These are phyloP conservation scores for Cossypha heuglini DNA, from an alignment of 2,797 vertebrate genomes.

Conservation along the genomic window DNA sequence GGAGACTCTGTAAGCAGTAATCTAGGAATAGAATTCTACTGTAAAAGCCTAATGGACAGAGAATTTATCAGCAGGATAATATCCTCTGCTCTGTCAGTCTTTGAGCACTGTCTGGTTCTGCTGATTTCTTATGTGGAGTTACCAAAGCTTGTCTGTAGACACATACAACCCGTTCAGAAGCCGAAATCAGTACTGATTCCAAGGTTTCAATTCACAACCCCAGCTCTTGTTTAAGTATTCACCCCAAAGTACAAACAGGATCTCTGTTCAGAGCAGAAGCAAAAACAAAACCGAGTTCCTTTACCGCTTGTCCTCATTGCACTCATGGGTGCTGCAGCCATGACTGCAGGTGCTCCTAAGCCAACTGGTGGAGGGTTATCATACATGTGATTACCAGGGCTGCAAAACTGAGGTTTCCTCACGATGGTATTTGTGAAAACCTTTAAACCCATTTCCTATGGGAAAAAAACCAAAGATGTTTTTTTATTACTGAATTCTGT, in stretches of 20 bases:
- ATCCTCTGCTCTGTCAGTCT: neutral
- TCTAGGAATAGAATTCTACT: neutral
- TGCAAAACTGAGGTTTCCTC: slow-evolving; percentile 62
- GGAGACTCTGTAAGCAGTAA: neutral
- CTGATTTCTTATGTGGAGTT: neutral
- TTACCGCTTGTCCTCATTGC: neutral
- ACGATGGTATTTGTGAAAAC: slow-evolving; percentile 73
- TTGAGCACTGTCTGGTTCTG: neutral
- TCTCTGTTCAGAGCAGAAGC: neutral
- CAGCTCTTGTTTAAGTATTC: neutral
- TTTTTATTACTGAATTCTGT: neutral
- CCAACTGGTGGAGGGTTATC: rapidly evolving
- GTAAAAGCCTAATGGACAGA: neutral
- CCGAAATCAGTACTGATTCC: neutral
- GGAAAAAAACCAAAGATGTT: neutral
- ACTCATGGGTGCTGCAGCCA: rapidly evolving
- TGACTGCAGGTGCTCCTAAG: rapidly evolving
- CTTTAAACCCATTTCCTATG: slow-evolving; percentile 73
- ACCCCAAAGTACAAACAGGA: neutral
- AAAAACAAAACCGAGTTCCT: neutral
- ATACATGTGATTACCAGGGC: rapidly evolving
- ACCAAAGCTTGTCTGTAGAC: neutral
- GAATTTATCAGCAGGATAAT: neutral
- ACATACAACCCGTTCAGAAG: neutral
- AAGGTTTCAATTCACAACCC: neutral